Evolutionary conservation across 2,888 invertebrate species (phyloP).

Genomic region (Macrosiphum euphorbiae): DNA sequence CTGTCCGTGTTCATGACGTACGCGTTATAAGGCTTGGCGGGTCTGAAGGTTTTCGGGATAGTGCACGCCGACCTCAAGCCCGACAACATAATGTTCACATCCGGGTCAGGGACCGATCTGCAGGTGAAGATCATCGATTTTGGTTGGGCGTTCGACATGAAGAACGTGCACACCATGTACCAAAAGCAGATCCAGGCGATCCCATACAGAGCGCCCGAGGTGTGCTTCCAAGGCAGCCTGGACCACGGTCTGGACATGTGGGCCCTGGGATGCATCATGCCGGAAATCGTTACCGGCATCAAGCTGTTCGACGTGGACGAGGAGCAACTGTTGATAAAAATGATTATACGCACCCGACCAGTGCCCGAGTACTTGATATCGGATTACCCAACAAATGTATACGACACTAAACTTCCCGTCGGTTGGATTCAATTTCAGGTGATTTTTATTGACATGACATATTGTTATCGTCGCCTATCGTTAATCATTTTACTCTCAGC

Average conservation of each 20-base stretch:
- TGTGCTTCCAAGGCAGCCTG: background rate
- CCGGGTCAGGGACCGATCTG: too few species aligned
- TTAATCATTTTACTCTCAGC: too few species aligned
- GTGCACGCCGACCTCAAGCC: conserved; percentile 50
- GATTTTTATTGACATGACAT: background rate
- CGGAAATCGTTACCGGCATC: conserved; percentile 26
- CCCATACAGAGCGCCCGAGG: conserved; percentile 31
- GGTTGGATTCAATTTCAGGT: conserved; percentile 38
- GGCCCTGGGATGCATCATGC: conserved; percentile 51
- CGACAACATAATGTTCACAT: conserved; percentile 42
- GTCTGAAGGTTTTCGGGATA: conserved; percentile 39
- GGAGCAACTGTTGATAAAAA: background rate
- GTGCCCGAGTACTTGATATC: background rate
- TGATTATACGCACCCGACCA: background rate
- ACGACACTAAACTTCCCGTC: background rate
- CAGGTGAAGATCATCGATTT: conserved; percentile 50
- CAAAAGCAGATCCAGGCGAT: conserved; percentile 9
- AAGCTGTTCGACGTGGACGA: conserved; percentile 17
- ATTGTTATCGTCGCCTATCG: background rate
- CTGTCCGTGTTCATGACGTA: background rate
- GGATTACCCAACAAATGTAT: too few species aligned
- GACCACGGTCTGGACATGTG: conserved; percentile 37
- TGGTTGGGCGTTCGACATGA: conserved; percentile 36
- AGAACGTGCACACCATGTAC: background rate
- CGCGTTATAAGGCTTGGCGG: conserved; percentile 24